These are phyloP conservation scores for Microtus montanus DNA, from an alignment of 2,113 vertebrate species.

Conservation along the genomic window DNA sequence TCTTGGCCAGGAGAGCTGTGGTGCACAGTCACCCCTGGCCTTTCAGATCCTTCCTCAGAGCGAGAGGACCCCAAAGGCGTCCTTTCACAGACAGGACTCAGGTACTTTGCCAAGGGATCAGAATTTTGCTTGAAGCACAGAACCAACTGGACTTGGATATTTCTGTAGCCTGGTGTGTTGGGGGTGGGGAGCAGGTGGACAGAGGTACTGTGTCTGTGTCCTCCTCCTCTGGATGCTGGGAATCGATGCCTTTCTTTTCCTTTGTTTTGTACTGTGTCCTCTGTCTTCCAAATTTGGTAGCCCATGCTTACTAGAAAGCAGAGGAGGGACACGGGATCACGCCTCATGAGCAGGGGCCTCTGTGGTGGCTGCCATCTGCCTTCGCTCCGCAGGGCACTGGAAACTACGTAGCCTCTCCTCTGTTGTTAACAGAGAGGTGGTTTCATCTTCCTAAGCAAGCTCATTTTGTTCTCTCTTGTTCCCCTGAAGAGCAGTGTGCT, in stretches of 20 bases:
- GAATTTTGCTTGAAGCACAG: background rate
- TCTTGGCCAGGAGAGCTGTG: background rate
- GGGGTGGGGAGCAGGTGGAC: background rate
- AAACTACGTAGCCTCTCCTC: background rate
- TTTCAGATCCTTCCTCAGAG: background rate
- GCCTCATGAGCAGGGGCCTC: background rate
- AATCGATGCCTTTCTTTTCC: background rate
- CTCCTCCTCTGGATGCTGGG: background rate
- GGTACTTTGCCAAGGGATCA: background rate
- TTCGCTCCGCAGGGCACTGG: background rate
- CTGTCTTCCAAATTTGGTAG: too few species aligned
- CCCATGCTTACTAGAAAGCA: background rate
- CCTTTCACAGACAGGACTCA: background rate
- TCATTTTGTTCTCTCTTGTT: background rate
- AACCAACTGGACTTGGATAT: too few species aligned
- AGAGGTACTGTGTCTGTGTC: background rate
- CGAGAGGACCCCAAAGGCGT: background rate
- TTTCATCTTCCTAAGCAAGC: background rate
- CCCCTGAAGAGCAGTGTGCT: background rate
- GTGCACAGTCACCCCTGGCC: too few species aligned
- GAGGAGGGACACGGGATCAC: background rate
- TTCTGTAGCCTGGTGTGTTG: background rate
- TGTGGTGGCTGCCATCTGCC: too few species aligned
- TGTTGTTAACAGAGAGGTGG: too few species aligned
- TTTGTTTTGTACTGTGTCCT: background rate